Base-by-base conservation (phyloP, 2,113 vertebrate genomes). In the Hyperoodon ampullatus region DNA sequence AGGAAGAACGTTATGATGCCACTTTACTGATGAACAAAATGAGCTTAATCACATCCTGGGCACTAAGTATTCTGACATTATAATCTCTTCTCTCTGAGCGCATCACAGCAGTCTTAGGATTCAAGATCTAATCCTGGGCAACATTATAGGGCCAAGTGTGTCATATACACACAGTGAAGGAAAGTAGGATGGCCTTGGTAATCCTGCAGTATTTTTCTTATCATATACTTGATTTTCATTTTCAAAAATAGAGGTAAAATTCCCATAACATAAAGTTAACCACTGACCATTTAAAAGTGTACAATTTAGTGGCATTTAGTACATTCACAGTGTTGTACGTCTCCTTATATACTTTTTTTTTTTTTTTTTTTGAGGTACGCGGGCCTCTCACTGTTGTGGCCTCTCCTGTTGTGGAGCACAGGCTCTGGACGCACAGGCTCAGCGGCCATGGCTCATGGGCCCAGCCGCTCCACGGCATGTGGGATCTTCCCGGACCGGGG, bases 11-110 rank as follows among this genome's bases (percentile, higher is more conserved):
- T 80, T 89, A 30, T 47, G 75, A 72, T 89, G 82, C 47, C 82
- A 88, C 97, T 96, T 95, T 30, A 58, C 78, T 94, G 78, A 88
- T 94, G 65, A 95, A 50, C 71, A 85, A 33, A 95, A 90, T 85
- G 71, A 93, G n/a, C 71, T 63, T 96, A 83, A 88, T 80, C 91
- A 85, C 58, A 92, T 77, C 84, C 87, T 77, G 18, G 42, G 78
- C 93, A 65, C 33, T 83, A 24, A 96, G 66, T 75, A 26, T 77
- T 44, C 87, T 68, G 87, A 91, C 85, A 47, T 86, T 86, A 85
- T 53, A 80, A 87, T 82, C 66, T 91, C 78, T 93, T 88, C 33
- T 53, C 47, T 61, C 42, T 35, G 50, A 81, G 81, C 55, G 53
- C 39, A 42, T 74, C 90, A 53, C 12, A 68, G 81, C 81, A 87